Base-by-base conservation (phyloP, 1,140 invertebrate species). In the Penaeus vannamei region DNA sequence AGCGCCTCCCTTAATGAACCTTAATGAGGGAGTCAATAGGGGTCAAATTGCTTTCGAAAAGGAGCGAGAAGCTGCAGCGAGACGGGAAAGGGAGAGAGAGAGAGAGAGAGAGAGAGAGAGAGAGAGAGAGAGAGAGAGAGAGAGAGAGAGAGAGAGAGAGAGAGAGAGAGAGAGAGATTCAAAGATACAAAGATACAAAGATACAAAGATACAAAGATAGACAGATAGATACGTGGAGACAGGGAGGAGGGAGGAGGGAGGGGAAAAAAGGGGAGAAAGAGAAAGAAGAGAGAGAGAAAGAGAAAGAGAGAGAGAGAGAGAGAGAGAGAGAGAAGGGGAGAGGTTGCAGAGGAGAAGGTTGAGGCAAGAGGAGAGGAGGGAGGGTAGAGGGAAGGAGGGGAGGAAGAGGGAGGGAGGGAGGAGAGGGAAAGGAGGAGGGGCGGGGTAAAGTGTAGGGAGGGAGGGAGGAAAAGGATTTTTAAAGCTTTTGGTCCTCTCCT, bases 51-150 rank as follows among this genome's bases (percentile, higher is more conserved):
- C n/a, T n/a, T n/a, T n/a, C n/a, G 62, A 64, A 64, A n/a, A 64
- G 62, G 62, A 64, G 62, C 17, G n/a, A 64, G 62, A 64, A n/a
- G 62, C 17, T 19, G 62, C n/a, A 64, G 62, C 17, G n/a, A 64
- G 62, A 64, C 17, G 62, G 62, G n/a, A 64, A n/a, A 64, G n/a
- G 62, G 62, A 64, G 62, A n/a, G n/a, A 64, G 62, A 64, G 62
- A 64, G n/a, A 64, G 62, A 64, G 62, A 64, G 62, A n/a, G n/a
- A n/a, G 62, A 64, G 62, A 64, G 62, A n/a, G 62, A 64, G 62
- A 64, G 17, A 64, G 62, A 64, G 62, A 64, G 62, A 64, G n/a
- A n/a, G 62, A n/a, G n/a, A n/a, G 62, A n/a, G n/a, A n/a, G 62
- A 64, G 62, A 64, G 62, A n/a, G 62, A n/a, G n/a, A 64, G n/a